Base-by-base conservation (phyloP, 2,797 vertebrate genomes). In the Ctenosaura bakeri region DNA sequence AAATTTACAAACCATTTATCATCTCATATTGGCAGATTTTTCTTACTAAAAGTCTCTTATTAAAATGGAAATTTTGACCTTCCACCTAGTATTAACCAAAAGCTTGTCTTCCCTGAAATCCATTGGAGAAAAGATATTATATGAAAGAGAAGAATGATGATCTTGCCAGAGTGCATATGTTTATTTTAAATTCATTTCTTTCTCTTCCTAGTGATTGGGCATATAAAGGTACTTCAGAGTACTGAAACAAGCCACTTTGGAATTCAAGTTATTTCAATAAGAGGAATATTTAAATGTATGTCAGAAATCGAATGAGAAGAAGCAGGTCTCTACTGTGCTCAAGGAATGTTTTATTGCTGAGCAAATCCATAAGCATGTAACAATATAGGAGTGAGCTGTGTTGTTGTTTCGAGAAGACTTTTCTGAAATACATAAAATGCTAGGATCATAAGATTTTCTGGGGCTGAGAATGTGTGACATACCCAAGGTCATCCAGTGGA, bases 11-110 rank as follows among this genome's bases (percentile, higher is more conserved):
- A 69, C 66, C 66, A 69, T 69, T 69, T 69, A 69, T 69, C 76
- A 85, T 73, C 83, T 52, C 87, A 82, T 87, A 69, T 69, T 71
- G 0, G 86, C 79, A 89, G 32, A 86, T 81, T 74, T 88, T 4
- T 46, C 42, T 90, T 87, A 0, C 80, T 80, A 91, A 95, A 96
- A 90, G 80, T 90, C 35, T 90, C 32, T 24, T 91, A 83, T 92
- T 92, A 93, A 95, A 90, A 89, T 94, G 77, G 1, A 95, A 95
- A 94, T 78, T 3, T 76, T 91, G 89, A 91, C 42, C 50, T 93
- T 94, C 88, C 9, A 54, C 32, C 52, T 88, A 89, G 22, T 46
- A 82, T 86, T 92, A 92, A 54, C 59, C 50, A 89, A 35, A 92
- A 94, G 8, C 82, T 79, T 3, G 6, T 88, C 20, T n/a, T 52